These are phyloP conservation scores for Falco concolor DNA, from an alignment of 2,797 vertebrate genomes.

Conservation along the genomic window DNA sequence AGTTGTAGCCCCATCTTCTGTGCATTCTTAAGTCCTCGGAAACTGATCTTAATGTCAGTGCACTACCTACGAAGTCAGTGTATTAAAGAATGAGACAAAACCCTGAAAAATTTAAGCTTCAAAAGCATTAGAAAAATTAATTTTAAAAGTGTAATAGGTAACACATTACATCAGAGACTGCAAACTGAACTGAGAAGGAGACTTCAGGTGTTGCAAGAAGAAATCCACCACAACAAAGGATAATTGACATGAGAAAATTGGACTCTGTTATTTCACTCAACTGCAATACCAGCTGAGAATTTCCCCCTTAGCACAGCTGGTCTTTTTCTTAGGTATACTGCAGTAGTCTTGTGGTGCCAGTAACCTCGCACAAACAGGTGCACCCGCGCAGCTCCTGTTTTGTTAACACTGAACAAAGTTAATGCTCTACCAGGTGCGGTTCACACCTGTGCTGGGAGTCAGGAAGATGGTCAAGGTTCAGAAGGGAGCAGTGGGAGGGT, in stretches of 20 bases:
- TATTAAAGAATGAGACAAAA: neutral
- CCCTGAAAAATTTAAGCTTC: neutral
- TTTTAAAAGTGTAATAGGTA: neutral
- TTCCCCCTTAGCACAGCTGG: neutral
- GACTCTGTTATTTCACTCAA: neutral
- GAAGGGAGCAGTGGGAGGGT: neutral
- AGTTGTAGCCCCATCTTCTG: too few relatives aligned
- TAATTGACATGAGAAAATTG: neutral
- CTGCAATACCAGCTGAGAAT: neutral
- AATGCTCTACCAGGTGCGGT: constrained; percentile 38
- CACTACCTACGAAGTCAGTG: too few relatives aligned
- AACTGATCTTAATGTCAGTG: too few relatives aligned
- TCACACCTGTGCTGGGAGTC: constrained; percentile 24
- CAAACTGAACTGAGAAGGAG: neutral
- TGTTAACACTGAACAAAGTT: constrained; percentile 51
- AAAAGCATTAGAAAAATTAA: neutral
- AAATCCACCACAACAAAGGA: neutral
- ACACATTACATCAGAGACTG: neutral
- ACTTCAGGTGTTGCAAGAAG: neutral
- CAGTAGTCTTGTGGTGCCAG: neutral
- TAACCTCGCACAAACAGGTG: neutral
- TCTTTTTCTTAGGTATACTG: neutral
- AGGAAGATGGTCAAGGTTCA: neutral
- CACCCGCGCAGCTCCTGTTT: neutral
- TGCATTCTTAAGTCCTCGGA: too few relatives aligned